phyloP scores from a whole-genome alignment of 35 echinoderm and acorn worm genomes.

The Lytechinus variegatus region DNA sequence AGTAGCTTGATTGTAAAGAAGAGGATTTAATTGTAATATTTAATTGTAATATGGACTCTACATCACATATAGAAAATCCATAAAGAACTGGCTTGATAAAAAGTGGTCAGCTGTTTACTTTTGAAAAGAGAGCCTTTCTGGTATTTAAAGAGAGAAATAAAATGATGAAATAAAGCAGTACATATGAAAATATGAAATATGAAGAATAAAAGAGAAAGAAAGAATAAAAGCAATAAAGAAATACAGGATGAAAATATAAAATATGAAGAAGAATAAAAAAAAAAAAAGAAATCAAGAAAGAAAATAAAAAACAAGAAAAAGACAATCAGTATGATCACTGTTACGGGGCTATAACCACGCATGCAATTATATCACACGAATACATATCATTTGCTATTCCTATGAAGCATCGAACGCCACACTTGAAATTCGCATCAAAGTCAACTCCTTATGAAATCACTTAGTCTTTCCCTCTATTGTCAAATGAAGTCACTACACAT shows the following conservation, averaged over 20 bases:
- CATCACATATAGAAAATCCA: no score
- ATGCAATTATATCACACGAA: background rate
- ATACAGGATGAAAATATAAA: background rate
- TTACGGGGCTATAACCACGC: no score
- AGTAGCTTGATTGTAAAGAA: no score
- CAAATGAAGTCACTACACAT: constrained; percentile 18
- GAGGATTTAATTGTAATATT: no score
- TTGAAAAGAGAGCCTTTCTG: no score
- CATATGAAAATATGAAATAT: background rate
- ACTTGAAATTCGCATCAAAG: background rate
- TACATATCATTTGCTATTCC: background rate
- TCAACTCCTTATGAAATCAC: background rate
- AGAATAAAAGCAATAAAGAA: no score
- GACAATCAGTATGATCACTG: no score
- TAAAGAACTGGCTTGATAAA: no score
- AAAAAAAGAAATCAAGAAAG: background rate
- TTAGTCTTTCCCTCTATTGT: background rate
- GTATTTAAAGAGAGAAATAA: background rate
- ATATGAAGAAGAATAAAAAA: background rate
- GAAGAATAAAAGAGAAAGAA: background rate
- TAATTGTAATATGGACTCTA: no score
- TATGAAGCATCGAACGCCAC: background rate
- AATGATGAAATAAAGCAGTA: no score
- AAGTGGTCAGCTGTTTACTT: no score
- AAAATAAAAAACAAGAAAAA: background rate